Base-by-base conservation (phyloP, 2,888 invertebrate species). In the Andrena bucephala region DNA sequence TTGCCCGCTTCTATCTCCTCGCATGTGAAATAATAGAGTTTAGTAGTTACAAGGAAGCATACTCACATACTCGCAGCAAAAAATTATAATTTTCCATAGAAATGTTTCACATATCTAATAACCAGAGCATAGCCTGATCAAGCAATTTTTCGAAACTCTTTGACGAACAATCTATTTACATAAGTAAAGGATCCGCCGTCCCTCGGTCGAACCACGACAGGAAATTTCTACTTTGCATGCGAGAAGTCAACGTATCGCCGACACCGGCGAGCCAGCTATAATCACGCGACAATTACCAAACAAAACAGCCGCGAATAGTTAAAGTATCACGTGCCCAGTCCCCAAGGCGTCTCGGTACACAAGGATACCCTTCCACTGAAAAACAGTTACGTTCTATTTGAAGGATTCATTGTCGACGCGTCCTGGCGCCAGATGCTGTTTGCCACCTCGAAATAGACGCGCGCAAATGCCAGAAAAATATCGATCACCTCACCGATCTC, bases 381-480 rank as follows among this genome's bases (percentile, higher is more conserved):
- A 71, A 4, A 7, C 27, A 24, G 36, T 31, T 54, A 31, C 33
- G 62, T 62, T 67, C 57, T 54, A 62, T 87, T 84, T 79, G 79
- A 63, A 59, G n/a, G 60, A 73, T 13, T 54, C 24, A 75, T 83
- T 86, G 72, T 73, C 74, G 57, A 24, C 29, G 27, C 27, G 31
- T 63, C 59, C 59, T 69, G 79, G 79, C 82, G 74, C 79, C 86
- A 77, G 79, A 24, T 86, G 79, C 20, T 80, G 70, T 77, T 57
- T 59, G 33, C 1, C 20, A 10, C 60, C 16, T 75, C 74, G 52
- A 60, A 82, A 80, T 54, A 82, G 10, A 8, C 27, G 36, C 27
- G 13, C 42, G 52, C 68, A 77, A 65, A 70, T 65, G 68, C 36
- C 7, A 42, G 7, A 16, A 71, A 73, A 81, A 70, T 66, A 62